Conservation (phyloP, 2,888 invertebrate genomes). For the Tetragonula carbonaria region DNA sequence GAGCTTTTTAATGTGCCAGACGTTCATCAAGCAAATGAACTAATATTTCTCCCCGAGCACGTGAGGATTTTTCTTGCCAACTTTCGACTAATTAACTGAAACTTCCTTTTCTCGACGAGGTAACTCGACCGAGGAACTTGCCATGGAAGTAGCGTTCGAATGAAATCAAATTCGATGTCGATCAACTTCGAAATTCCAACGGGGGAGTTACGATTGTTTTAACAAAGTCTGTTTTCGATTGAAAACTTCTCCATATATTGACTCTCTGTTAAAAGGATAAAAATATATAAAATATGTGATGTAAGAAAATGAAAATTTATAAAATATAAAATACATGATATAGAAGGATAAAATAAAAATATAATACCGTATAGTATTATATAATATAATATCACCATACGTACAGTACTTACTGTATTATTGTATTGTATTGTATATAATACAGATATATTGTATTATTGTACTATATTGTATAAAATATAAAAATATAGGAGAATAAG, state of each 20-base stretch:
- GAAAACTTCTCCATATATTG: background rate
- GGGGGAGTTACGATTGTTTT: background rate
- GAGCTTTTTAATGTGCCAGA: background rate
- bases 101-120: background rate
- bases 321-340: too few species aligned
- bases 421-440: too few species aligned
- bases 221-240: background rate
- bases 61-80: slow-evolving; percentile 16
- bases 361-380: too few species aligned
- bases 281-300: too few species aligned
- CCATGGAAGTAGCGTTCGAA: background rate
- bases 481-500: background rate
- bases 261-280: background rate
- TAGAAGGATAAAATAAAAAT: too few species aligned
- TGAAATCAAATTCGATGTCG: slow-evolving; percentile 16
- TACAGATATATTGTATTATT: too few species aligned
- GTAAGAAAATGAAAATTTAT: background rate
- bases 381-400: too few species aligned
- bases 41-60: slow-evolving; percentile 1
- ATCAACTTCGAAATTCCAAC: slow-evolving; percentile 1
- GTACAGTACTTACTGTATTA: too few species aligned
- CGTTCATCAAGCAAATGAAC: slow-evolving; percentile 10
- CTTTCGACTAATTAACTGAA: slow-evolving; percentile 9
- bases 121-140: background rate
- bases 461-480: background rate